These are phyloP conservation scores for Discoglossus pictus DNA, from an alignment of 2,797 vertebrate genomes.

Conservation along the genomic window DNA sequence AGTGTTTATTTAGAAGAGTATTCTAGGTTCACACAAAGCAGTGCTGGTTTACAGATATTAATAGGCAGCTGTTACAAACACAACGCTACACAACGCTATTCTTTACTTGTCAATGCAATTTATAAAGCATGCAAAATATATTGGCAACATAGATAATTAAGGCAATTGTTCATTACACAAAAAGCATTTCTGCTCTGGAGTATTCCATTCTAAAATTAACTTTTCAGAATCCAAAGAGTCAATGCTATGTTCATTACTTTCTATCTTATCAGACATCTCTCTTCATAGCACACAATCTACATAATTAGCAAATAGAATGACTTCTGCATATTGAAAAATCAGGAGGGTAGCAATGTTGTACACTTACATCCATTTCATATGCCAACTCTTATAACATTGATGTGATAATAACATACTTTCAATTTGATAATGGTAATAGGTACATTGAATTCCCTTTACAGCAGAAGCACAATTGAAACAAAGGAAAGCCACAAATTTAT, in stretches of 20 bases:
- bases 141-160: constrained; percentile 7
- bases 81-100: neutral
- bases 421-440: constrained; percentile 52
- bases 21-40: too few species aligned
- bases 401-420: constrained; percentile 65
- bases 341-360: constrained; percentile 53
- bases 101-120: neutral
- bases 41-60: too few species aligned
- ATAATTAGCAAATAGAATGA: constrained; percentile 63
- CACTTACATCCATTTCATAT: constrained; percentile 54
- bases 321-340: constrained; percentile 53
- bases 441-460: constrained; percentile 49
- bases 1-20: too few species aligned
- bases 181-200: constrained; percentile 53
- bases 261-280: constrained; percentile 49
- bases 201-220: constrained; percentile 57
- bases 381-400: constrained; percentile 55
- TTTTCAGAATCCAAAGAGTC: constrained; percentile 56
- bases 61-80: neutral
- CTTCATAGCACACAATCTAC: constrained; percentile 54
- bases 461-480: constrained; percentile 57
- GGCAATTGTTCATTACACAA: constrained; percentile 50
- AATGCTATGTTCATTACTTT: constrained; percentile 47
- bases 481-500: constrained; percentile 53
- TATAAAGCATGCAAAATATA: constrained; percentile 8